Evolutionary conservation across 2,888 invertebrate genomes (phyloP).

Genomic region (Ptycholaimellus sp.): DNA sequence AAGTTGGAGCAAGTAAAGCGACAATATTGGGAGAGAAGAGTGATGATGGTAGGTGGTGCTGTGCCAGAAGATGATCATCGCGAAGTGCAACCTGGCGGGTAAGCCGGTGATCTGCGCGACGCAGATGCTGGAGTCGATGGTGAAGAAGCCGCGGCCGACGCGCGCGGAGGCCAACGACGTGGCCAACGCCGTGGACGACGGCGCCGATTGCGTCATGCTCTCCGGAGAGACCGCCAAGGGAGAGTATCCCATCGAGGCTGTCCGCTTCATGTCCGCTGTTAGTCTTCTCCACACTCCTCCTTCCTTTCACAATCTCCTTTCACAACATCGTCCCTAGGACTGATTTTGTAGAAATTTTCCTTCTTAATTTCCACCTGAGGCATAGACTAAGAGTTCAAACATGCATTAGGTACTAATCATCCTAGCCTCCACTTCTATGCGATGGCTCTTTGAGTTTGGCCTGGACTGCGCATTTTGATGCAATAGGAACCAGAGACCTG

Average conservation of each 20-base stretch:
- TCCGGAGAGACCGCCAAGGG: conserved; percentile 96
- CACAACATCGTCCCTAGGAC: no score
- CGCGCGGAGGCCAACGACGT: conserved; percentile 58
- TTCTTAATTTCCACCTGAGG: no score
- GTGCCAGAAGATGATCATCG: conserved; percentile 73
- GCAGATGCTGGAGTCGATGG: conserved; percentile 81
- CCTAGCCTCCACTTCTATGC: no score
- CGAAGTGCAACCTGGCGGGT: conserved; percentile 77
- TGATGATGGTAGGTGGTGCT: background rate
- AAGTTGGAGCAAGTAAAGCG: background rate
- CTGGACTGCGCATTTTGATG: no score
- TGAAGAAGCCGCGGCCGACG: conserved; percentile 82
- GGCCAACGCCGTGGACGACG: conserved; percentile 86
- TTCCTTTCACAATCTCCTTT: no score
- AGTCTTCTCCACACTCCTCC: no score
- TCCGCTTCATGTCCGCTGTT: conserved; percentile 35
- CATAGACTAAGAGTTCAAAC: no score
- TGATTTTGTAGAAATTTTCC: no score
- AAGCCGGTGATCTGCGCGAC: conserved; percentile 95
- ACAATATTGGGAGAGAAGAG: background rate
- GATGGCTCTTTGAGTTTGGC: no score
- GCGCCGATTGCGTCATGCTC: conserved; percentile 92
- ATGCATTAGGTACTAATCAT: no score
- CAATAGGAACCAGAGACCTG: no score
- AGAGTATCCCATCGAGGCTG: conserved; percentile 70